phyloP scores from a whole-genome alignment of 2,888 invertebrate species.

The Heliothis peltigera region DNA sequence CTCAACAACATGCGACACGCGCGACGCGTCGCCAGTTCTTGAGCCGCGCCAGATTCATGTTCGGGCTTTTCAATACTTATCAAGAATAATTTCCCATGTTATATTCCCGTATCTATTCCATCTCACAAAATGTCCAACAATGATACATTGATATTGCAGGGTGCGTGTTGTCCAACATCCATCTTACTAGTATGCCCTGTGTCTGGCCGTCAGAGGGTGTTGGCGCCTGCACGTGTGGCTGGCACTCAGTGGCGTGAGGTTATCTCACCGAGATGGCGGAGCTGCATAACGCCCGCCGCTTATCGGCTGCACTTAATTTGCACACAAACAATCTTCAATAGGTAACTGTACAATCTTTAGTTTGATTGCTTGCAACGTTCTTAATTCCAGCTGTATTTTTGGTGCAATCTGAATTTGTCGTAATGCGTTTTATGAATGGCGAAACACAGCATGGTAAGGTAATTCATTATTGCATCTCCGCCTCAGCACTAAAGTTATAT shows the following conservation, averaged over 20 bases:
- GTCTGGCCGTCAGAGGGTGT: constrained; percentile 1
- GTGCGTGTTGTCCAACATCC: neutral
- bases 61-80: too few species aligned
- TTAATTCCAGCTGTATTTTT: neutral
- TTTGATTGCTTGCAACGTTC: neutral
- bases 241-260: constrained; percentile 13
- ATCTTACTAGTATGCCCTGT: neutral
- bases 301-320: constrained; percentile 19
- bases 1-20: too few species aligned
- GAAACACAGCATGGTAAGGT: too few species aligned
- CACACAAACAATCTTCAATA: constrained; percentile 15
- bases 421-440: neutral
- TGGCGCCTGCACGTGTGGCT: constrained; percentile 25
- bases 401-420: neutral
- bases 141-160: neutral
- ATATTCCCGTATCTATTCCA: too few species aligned
- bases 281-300: constrained; percentile 30
- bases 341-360: too few species aligned
- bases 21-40: too few species aligned
- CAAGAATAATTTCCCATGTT: too few species aligned
- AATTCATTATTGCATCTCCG: too few species aligned
- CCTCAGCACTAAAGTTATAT: too few species aligned
- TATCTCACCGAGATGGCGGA: constrained; percentile 31
- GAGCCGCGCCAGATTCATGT: too few species aligned
- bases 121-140: too few species aligned